Evolutionary conservation across 2,797 vertebrate genomes (phyloP).

Genomic region (Melanotaenia pygmaea): DNA sequence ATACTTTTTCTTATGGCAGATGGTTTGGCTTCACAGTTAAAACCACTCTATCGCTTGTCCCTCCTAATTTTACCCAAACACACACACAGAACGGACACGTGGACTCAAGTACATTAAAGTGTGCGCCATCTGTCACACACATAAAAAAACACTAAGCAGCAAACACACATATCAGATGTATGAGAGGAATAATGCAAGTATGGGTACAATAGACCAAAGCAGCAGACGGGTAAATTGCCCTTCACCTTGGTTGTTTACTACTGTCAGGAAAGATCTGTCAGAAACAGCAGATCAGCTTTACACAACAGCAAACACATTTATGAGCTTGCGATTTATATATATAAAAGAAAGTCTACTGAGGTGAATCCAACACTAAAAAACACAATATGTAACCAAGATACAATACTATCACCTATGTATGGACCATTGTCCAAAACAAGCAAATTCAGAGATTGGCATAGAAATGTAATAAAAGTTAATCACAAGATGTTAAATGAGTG

Average conservation of each 20-base stretch:
- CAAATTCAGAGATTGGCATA: no score
- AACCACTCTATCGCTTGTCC: conserved; percentile 46
- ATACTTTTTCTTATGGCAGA: conserved; percentile 10
- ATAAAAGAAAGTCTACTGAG: no score
- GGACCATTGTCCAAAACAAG: no score
- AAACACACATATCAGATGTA: not conserved
- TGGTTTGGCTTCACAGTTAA: conserved; percentile 21
- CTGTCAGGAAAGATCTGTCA: conserved; percentile 35
- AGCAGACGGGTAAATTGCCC: conserved; percentile 18
- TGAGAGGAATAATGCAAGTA: not conserved
- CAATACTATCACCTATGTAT: no score
- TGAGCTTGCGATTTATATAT: not conserved
- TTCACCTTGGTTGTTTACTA: conserved; percentile 32
- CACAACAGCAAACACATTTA: conserved; percentile 10
- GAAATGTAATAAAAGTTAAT: no score
- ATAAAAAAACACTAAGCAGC: not conserved
- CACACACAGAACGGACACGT: conserved; percentile 9
- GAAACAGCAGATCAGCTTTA: not conserved
- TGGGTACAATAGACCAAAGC: conserved; percentile 4
- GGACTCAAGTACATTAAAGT: conserved; percentile 13
- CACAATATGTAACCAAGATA: no score
- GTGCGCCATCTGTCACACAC: not conserved
- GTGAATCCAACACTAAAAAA: no score
- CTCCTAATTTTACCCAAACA: conserved; percentile 40
- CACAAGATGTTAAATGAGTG: no score